Evolutionary conservation across 2,113 vertebrate species (phyloP).

Genomic region (Fulmarus glacialis): DNA sequence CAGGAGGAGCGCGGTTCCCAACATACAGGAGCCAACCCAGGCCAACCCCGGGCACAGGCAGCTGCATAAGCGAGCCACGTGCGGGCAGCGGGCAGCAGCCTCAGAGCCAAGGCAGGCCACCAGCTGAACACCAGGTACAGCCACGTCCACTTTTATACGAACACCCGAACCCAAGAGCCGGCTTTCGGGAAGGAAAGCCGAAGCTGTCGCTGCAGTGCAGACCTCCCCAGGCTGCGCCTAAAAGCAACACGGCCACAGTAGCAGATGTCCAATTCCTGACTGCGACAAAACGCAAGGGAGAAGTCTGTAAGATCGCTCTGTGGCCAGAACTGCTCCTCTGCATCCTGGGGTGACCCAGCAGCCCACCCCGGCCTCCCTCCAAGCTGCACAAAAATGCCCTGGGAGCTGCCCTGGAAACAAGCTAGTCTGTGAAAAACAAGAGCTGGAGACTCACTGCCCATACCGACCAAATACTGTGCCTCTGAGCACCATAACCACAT

Average conservation of each 20-base stretch:
- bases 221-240: neutral
- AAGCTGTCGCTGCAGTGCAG: neutral
- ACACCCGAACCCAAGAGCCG: neutral
- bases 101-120: neutral
- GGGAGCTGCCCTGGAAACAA: neutral
- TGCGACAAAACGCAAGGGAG: neutral
- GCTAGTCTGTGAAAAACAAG: neutral
- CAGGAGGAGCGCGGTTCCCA: neutral
- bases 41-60: accelerated
- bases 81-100: neutral
- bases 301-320: neutral
- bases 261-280: neutral
- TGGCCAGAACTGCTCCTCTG: neutral
- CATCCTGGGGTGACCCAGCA: neutral
- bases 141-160: accelerated
- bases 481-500: neutral
- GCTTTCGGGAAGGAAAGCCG: neutral
- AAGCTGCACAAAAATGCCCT: neutral
- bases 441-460: neutral
- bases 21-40: neutral
- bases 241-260: neutral
- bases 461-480: neutral
- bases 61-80: neutral
- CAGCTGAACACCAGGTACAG: neutral
- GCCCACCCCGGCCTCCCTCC: neutral